These are phyloP conservation scores for Gobio gobio DNA, from an alignment of 2,113 vertebrate genomes.

Conservation along the genomic window DNA sequence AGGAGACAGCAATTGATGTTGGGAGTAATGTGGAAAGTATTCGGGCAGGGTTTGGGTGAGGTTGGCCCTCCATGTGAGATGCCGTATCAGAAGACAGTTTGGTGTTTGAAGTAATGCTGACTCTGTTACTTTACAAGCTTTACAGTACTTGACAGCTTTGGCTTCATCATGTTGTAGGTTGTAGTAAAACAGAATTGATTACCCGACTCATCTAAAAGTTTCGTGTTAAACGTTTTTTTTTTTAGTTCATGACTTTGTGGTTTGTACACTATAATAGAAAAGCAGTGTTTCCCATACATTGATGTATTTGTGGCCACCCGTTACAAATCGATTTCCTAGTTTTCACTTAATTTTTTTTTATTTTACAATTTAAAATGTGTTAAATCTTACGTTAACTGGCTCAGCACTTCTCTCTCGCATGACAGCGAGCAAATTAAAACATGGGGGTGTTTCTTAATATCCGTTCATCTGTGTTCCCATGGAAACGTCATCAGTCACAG, in stretches of 20 bases:
- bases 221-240: background rate
- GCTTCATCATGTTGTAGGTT: background rate
- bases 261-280: background rate
- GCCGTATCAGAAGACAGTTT: background rate
- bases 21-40: constrained; percentile 70
- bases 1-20: constrained; percentile 52
- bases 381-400: background rate
- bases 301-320: no score
- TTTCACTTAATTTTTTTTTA: no score
- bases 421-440: background rate
- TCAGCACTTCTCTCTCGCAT: background rate
- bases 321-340: no score
- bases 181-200: background rate
- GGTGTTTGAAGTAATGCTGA: background rate
- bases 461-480: background rate
- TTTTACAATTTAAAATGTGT: background rate
- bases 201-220: background rate
- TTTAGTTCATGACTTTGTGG: background rate
- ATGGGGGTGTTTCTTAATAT: background rate
- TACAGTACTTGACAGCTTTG: background rate
- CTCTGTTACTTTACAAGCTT: background rate
- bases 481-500: background rate
- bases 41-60: constrained; percentile 36
- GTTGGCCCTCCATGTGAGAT: background rate
- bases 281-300: no score